Percentiles rank a stretch among this genome's conserved stretches.
Evolutionary conservation across 2,797 vertebrate species (phyloP).

Genomic region (Hafferia zeledoni): DNA sequence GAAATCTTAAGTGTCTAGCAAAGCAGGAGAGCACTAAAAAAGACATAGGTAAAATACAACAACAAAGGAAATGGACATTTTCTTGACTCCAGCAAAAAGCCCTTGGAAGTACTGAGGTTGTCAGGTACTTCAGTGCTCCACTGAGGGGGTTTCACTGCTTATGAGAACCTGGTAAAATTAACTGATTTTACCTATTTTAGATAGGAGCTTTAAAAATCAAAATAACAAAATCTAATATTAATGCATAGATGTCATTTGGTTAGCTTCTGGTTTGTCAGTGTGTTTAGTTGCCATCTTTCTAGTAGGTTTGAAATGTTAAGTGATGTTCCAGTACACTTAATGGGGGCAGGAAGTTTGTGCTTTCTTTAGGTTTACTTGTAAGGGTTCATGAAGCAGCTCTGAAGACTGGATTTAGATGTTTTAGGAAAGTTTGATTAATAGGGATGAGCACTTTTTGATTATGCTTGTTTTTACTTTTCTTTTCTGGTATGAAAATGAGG

Average conservation of each 20-base stretch:
- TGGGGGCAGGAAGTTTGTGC: accelerated
- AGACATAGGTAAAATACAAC: neutral
- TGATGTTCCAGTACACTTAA: neutral
- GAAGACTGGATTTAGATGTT: neutral
- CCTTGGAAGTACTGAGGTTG: neutral
- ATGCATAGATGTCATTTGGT: neutral
- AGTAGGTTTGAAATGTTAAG: neutral
- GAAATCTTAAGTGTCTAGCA: neutral
- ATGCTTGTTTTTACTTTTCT: neutral
- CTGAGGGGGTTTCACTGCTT: neutral
- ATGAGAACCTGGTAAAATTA: neutral
- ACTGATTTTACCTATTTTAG: neutral
- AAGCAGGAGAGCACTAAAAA: neutral
- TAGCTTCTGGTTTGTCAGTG: neutral
- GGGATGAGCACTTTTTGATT: neutral
- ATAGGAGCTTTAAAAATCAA: neutral
- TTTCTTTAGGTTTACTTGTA: neutral
- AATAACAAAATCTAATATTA: neutral
- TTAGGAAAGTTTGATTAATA: neutral
- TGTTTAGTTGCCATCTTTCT: neutral
- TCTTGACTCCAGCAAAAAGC: neutral
- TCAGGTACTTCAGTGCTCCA: neutral
- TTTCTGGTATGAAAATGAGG: neutral
- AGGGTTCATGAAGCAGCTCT: neutral
- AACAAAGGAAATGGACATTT: neutral